Conservation (phyloP, 2,113 vertebrate genomes). For the Eurystomus gularis region DNA sequence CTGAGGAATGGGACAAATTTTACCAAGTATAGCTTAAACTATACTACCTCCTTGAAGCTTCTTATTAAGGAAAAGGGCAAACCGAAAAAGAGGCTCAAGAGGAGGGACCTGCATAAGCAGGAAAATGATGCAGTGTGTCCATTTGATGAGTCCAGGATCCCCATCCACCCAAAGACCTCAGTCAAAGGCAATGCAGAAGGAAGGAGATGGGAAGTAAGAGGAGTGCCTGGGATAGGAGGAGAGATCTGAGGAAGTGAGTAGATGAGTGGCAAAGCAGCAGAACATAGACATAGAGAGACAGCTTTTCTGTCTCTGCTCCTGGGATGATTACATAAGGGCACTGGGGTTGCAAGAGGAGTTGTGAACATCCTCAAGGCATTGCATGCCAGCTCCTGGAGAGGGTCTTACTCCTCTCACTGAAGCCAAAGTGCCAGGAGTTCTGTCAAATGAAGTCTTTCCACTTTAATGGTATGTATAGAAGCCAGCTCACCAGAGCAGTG, state of each 20-base stretch:
- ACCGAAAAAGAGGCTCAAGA: neutral
- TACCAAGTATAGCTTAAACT: neutral
- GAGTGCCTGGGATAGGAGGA: neutral
- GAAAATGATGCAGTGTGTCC: neutral
- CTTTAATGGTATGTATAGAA: neutral
- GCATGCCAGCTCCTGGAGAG: neutral
- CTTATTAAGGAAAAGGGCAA: neutral
- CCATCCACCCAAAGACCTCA: neutral
- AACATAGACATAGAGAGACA: neutral
- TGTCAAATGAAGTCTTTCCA: neutral
- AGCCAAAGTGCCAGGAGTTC: neutral
- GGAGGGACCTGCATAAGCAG: neutral
- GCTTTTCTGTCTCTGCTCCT: neutral
- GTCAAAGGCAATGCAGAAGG: neutral
- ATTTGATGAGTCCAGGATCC: fast-evolving
- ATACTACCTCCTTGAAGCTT: neutral
- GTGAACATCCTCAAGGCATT: neutral
- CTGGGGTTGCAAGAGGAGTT: neutral
- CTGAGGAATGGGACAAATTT: neutral
- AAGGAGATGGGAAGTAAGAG: neutral
- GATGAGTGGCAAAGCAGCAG: neutral
- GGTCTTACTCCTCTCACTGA: neutral
- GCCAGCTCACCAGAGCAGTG: neutral
- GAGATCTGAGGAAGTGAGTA: neutral
- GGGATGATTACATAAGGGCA: neutral